These are phyloP conservation scores for Dynastes maya DNA, from an alignment of 2,888 invertebrate species.

Conservation along the genomic window DNA sequence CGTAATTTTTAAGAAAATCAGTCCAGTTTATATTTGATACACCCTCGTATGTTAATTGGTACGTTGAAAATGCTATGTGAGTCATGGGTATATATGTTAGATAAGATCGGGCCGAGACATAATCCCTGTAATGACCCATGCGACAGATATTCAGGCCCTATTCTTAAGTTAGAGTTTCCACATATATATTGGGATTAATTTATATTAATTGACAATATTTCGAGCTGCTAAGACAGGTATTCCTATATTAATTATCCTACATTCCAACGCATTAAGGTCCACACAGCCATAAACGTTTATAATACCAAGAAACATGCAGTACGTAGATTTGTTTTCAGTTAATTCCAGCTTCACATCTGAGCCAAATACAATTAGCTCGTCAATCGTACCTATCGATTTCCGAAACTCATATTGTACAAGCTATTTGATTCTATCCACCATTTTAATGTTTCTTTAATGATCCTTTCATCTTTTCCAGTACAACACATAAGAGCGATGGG, in stretches of 20 bases:
- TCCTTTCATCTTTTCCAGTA: slow-evolving; percentile 26
- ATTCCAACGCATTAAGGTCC: not conserved
- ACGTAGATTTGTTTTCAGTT: not conserved
- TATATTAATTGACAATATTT: not conserved
- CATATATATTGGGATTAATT: not conserved
- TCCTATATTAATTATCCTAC: not conserved
- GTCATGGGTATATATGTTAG: too few species aligned
- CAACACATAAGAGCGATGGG: slow-evolving; percentile 24
- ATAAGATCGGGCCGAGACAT: not conserved
- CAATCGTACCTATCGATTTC: not conserved
- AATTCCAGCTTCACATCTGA: not conserved
- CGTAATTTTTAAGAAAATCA: too few species aligned
- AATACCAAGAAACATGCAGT: not conserved
- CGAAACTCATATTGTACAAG: not conserved
- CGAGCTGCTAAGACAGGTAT: not conserved
- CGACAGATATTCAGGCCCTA: not conserved
- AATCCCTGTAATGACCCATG: not conserved
- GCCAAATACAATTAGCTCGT: not conserved
- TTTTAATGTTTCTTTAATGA: slow-evolving; percentile 26
- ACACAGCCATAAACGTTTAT: not conserved
- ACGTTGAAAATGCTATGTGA: too few species aligned
- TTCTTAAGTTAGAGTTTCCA: not conserved
- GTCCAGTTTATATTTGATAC: too few species aligned
- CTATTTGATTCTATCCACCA: slow-evolving; percentile 37
- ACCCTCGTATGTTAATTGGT: too few species aligned